These are phyloP conservation scores for Cephus pulcher DNA, from an alignment of 2,888 invertebrate genomes.

Conservation along the genomic window DNA sequence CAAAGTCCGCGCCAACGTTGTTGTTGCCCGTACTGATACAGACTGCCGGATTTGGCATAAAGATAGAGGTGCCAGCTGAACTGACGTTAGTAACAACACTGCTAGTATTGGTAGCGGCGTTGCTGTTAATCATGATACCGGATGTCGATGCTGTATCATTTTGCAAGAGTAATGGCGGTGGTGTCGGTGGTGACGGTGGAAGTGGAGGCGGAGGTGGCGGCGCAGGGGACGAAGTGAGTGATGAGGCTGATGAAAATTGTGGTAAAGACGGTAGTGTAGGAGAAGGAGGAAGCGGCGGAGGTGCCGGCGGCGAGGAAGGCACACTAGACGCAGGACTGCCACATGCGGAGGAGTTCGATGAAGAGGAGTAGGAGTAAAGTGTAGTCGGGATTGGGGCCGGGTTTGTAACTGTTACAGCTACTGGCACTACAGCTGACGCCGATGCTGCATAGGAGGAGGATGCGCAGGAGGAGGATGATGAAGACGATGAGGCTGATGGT, in stretches of 20 bases:
- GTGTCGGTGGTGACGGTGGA: conserved; percentile 46
- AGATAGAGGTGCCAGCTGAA: background rate
- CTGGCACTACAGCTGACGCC: background rate
- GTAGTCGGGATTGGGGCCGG: background rate
- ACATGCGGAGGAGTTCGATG: background rate
- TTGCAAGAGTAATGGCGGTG: conserved; percentile 43
- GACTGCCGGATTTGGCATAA: background rate
- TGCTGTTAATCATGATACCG: conserved; percentile 28
- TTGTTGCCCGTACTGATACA: background rate
- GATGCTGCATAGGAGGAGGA: background rate
- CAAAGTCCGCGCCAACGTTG: background rate
- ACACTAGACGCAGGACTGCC: background rate
- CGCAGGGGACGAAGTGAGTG: conserved; percentile 25
- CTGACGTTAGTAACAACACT: background rate
- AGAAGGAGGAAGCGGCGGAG: conserved; percentile 48
- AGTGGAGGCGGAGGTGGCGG: conserved; percentile 33
- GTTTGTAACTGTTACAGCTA: background rate
- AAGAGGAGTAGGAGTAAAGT: background rate
- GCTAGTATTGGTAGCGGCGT: conserved; percentile 42
- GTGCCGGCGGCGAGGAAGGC: conserved; percentile 32
- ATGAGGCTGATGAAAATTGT: conserved; percentile 19
- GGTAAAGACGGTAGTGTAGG: conserved; percentile 33
- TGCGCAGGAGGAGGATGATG: background rate
- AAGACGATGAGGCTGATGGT: background rate
- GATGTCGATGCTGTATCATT: background rate